Conservation (phyloP, 2,797 vertebrate species). For the Melanotaenia maccullochi region DNA sequence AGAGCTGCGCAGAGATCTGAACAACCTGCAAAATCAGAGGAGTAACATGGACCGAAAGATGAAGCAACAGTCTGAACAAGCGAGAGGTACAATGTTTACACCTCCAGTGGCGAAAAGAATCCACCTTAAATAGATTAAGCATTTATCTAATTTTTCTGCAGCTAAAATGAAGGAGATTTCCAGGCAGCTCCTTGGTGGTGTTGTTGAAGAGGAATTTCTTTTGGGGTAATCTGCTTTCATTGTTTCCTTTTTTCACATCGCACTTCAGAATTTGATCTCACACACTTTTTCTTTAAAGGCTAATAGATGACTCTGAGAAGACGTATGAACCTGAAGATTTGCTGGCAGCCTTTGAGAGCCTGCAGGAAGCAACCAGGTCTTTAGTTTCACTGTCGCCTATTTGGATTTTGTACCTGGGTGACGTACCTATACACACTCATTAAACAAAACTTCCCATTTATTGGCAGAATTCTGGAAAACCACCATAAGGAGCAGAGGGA, state of each 20-base stretch:
- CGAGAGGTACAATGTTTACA: conserved; percentile 83
- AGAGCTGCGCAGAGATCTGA: conserved; percentile 91
- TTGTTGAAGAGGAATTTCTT: conserved; percentile 87
- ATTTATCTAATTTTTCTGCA: conserved; percentile 62
- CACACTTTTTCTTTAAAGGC: conserved; percentile 73
- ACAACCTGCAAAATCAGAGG: conserved; percentile 88
- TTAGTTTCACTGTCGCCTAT: conserved; percentile 1
- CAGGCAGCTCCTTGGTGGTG: conserved; percentile 88
- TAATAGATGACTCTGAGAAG: conserved; percentile 86
- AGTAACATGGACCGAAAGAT: conserved; percentile 85
- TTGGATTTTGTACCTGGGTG: background rate
- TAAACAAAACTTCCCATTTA: background rate
- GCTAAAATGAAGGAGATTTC: conserved; percentile 90
- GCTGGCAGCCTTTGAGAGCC: conserved; percentile 87
- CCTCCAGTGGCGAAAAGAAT: background rate
- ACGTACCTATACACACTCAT: background rate
- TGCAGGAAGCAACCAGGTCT: conserved; percentile 93
- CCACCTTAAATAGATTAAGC: background rate
- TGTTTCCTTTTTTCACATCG: background rate
- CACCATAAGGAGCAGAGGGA: conserved; percentile 91
- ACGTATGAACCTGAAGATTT: conserved; percentile 89
- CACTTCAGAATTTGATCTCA: conserved; percentile 8
- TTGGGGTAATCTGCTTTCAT: conserved; percentile 80
- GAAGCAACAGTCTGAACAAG: conserved; percentile 87
- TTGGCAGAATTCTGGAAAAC: conserved; percentile 87